Base-by-base conservation (phyloP, 2,113 vertebrate species). In the Abramis brama region DNA sequence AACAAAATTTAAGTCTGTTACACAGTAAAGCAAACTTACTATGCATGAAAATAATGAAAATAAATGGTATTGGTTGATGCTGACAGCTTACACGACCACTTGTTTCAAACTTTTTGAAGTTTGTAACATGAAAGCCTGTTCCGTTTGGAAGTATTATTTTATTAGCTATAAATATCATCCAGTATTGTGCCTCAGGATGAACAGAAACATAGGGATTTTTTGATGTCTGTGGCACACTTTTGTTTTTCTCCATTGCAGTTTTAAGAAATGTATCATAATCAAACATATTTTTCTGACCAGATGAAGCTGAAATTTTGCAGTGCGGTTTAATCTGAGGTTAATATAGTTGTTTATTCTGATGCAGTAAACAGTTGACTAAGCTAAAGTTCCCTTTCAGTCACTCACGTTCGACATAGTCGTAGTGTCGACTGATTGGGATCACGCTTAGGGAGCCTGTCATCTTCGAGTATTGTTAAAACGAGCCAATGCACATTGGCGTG, bases 341-440 rank as follows among this genome's bases (percentile, higher is more conserved):
- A 74, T 81, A 62, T 62, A 79, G 71, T 77, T 33, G 27, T 47
- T 64, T 76, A 39, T 75, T 83, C 60, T 71, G 62, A 85, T 59
- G 80, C 84, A 86, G 90, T 90, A 90, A 92, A 91, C 89, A 89
- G 89, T 39, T 74, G 60, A 88, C n/a, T n/a, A n/a, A n/a, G n/a
- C 59, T 52, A 19, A 83, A 47, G 9, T 33, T 33, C n/a, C n/a
- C n/a, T n/a, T n/a, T n/a, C n/a, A n/a, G n/a, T n/a, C n/a, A n/a
- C n/a, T n/a, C n/a, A n/a, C 2, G 33, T 33, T 33, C 0, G 2
- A 33, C 33, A 0, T 33, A 33, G 33, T 33, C 33, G 33, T 4
- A 0, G 33, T 33, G 33, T 33, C 33, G 33, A 33, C 33, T 33
- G 33, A 33, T 33, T 33, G 33, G 33, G 33, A 33, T 33, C 33